Conservation (phyloP, 2,888 invertebrate species). For the Morpho helenor region DNA sequence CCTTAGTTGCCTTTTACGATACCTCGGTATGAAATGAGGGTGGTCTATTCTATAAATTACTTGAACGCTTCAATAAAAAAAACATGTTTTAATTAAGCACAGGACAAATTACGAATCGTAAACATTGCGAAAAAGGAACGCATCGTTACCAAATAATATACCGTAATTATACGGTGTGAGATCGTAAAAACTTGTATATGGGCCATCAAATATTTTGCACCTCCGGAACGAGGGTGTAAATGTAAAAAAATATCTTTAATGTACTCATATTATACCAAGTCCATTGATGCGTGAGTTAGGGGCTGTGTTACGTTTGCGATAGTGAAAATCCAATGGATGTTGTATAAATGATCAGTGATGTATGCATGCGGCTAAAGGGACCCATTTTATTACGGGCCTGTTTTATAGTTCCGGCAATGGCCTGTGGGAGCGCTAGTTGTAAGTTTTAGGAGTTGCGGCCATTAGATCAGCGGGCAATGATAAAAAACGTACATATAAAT, state of each 20-base stretch:
- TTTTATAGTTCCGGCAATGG: conserved; percentile 67
- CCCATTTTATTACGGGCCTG: conserved; percentile 58
- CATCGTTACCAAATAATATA: conserved; percentile 43
- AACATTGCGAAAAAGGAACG: not conserved
- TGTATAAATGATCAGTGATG: conserved; percentile 61
- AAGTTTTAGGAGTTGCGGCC: conserved; percentile 60
- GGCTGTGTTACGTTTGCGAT: conserved; percentile 13
- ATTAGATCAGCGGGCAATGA: conserved; percentile 25
- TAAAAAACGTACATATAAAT: not conserved
- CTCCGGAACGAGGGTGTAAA: conserved; percentile 31
- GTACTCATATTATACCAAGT: conserved; percentile 16
- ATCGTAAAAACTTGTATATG: conserved; percentile 51
- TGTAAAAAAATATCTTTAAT: conserved; percentile 31
- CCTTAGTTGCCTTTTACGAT: no score
- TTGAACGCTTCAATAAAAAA: no score
- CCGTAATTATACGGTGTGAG: conserved; percentile 54
- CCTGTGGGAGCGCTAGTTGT: conserved; percentile 57
- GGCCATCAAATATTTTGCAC: conserved; percentile 66
- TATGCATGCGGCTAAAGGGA: conserved; percentile 61
- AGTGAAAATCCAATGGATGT: conserved; percentile 28
- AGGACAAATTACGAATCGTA: no score
- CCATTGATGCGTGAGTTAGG: conserved; percentile 26
- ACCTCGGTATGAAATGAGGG: no score
- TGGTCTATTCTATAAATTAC: no score
- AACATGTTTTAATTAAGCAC: no score